Evolutionary conservation across 2,797 vertebrate genomes (phyloP).

Genomic region (Liasis olivaceus): DNA sequence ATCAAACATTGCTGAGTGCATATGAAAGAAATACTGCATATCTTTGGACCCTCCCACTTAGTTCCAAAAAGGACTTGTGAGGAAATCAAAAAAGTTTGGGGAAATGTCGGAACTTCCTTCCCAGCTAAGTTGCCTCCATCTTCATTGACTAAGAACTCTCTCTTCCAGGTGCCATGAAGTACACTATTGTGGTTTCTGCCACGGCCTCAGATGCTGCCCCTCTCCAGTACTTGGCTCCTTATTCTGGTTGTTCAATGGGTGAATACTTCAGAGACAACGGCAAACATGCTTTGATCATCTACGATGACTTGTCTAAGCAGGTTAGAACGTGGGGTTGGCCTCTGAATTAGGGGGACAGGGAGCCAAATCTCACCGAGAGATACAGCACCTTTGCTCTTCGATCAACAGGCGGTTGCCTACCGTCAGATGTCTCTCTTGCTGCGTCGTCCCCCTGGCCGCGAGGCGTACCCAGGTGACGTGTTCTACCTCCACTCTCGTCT

Average conservation of each 20-base stretch:
- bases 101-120: background rate
- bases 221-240: slow-evolving; percentile 96
- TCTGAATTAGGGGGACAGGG: background rate
- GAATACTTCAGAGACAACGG: slow-evolving; percentile 98
- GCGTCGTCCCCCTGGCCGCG: slow-evolving; percentile 94
- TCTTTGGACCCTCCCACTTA: background rate
- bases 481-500: slow-evolving; percentile 98
- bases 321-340: slow-evolving; percentile 64
- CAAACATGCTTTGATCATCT: slow-evolving; percentile 97
- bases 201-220: slow-evolving; percentile 97
- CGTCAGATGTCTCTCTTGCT: slow-evolving; percentile 98
- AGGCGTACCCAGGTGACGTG: slow-evolving; percentile 97
- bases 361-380: background rate
- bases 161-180: slow-evolving; percentile 91
- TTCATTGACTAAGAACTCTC: background rate
- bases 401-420: slow-evolving; percentile 89
- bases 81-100: background rate
- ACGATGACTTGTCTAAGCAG: slow-evolving; percentile 98
- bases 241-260: slow-evolving; percentile 98
- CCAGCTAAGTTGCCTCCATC: background rate
- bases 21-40: background rate
- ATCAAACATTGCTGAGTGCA: background rate
- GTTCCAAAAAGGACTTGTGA: background rate
- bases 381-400: background rate
- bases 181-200: slow-evolving; percentile 97